Percentiles rank a stretch among this genome's conserved stretches.
phyloP scores from a whole-genome alignment of 2,113 vertebrate genomes.

The Cebidichthys violaceus region DNA sequence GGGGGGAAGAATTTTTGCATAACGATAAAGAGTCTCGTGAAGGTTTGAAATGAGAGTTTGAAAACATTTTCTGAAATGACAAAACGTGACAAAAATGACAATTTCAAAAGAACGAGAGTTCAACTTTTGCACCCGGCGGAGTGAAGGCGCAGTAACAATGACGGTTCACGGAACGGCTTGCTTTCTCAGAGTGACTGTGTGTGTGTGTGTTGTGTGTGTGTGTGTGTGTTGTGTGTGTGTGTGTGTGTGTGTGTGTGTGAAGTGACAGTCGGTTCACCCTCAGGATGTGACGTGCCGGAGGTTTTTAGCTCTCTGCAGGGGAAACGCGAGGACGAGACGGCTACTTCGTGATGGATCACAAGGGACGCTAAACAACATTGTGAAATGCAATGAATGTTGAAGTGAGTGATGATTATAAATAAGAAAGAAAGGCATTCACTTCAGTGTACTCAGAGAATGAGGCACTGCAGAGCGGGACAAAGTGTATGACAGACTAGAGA shows the following conservation, averaged over 20 bases:
- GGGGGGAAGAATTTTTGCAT: slow-evolving; percentile 8
- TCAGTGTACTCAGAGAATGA: not conserved
- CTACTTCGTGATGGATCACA: not conserved
- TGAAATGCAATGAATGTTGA: slow-evolving; percentile 17
- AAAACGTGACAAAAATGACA: too few species aligned
- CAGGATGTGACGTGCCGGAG: not conserved
- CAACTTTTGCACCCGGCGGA: not conserved
- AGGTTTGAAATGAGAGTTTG: slow-evolving; percentile 1
- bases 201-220: not conserved
- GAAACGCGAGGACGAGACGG: slow-evolving; percentile 12
- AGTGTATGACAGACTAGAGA: not conserved
- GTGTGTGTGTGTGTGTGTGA: not conserved
- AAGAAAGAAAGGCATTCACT: not conserved
- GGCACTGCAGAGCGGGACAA: not conserved
- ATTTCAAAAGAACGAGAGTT: not conserved
- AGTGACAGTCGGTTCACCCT: not conserved
- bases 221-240: not conserved
- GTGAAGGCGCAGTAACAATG: not conserved
- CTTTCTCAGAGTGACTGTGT: not conserved
- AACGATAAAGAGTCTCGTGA: not conserved
- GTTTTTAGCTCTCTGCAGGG: not conserved
- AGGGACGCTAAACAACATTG: not conserved
- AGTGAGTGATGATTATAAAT: not conserved
- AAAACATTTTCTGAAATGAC: not conserved
- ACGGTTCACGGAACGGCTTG: slow-evolving; percentile 1